Conservation (phyloP, 1,140 invertebrate species). For the Drosophila nannoptera region DNA sequence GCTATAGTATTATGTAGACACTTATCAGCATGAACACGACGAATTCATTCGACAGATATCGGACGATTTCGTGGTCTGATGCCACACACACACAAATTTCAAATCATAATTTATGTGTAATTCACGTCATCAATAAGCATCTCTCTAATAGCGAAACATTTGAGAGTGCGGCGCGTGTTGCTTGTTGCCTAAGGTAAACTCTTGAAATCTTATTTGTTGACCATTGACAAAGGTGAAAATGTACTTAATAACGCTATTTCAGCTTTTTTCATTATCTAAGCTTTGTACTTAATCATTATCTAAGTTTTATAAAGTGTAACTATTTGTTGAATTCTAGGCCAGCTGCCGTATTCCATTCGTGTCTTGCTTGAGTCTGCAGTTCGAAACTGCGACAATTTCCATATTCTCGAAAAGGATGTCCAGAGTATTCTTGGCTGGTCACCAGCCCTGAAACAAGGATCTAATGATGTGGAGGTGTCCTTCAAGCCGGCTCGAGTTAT, state of each 20-base stretch:
- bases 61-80: slow-evolving; percentile 38
- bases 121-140: neutral
- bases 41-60: slow-evolving; percentile 46
- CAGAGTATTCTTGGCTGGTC: slow-evolving; percentile 95
- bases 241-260: neutral
- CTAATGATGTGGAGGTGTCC: slow-evolving; percentile 92
- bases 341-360: slow-evolving; percentile 95
- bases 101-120: slow-evolving; percentile 4
- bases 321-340: slow-evolving; percentile 77
- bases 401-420: slow-evolving; percentile 92
- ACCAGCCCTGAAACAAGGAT: slow-evolving; percentile 82
- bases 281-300: too few species aligned
- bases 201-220: neutral
- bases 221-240: slow-evolving; percentile 18
- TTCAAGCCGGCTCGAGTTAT: slow-evolving; percentile 98
- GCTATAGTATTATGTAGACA: slow-evolving; percentile 31
- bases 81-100: slow-evolving; percentile 12
- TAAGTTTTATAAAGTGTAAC: neutral
- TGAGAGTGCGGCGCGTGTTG: slow-evolving; percentile 42
- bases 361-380: slow-evolving; percentile 97
- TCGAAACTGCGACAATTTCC: slow-evolving; percentile 97
- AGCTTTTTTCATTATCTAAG: too few species aligned
- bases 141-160: slow-evolving; percentile 42
- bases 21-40: slow-evolving; percentile 51
- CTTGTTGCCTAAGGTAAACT: slow-evolving; percentile 22